A percentile compares a stretch with the other conserved stretches of the same genome.
phyloP scores from a whole-genome alignment of 2,113 vertebrate genomes.

The Podarcis raffonei region DNA sequence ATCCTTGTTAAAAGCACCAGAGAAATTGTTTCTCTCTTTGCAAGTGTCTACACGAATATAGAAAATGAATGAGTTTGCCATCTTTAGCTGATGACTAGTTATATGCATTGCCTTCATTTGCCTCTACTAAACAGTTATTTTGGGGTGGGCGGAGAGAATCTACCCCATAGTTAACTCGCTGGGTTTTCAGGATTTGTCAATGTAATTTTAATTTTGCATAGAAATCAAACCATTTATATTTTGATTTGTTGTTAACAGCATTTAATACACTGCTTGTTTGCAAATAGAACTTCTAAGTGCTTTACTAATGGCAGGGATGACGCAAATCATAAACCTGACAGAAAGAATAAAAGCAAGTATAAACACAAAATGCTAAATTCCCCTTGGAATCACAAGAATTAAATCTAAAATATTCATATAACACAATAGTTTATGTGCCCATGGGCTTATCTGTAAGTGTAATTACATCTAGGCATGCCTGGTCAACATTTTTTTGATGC shows the following conservation, averaged over 20 bases:
- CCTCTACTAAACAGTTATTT: neutral
- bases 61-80: neutral
- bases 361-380: neutral
- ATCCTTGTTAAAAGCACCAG: neutral
- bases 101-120: neutral
- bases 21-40: neutral
- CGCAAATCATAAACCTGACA: neutral
- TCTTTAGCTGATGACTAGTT: neutral
- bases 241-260: no score
- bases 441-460: neutral
- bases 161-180: neutral
- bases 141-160: no score
- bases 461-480: neutral
- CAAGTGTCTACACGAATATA: neutral
- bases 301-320: neutral
- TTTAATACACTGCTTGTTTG: no score
- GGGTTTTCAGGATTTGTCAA: neutral
- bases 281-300: no score
- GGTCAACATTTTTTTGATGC: neutral
- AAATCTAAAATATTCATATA: neutral
- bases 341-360: neutral
- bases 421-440: neutral
- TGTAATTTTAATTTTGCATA: neutral
- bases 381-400: neutral
- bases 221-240: neutral